Base-by-base conservation (phyloP, 2,888 invertebrate genomes). In the Masnerella sp. region DNA sequence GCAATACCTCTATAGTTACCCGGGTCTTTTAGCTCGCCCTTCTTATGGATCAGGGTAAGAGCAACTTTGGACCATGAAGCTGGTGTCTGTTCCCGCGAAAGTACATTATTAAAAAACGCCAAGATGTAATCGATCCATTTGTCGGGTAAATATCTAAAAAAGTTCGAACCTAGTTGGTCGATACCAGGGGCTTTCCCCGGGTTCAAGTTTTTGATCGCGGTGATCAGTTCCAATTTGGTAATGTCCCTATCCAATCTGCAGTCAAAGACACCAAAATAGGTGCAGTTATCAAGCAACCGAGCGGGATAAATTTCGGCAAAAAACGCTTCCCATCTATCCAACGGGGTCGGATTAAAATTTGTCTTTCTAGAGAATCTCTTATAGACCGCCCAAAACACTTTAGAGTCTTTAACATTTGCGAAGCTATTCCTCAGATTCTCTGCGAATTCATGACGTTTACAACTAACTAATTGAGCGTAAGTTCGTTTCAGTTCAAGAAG, bases 171-270 rank as follows among this genome's bases (percentile, higher is more conserved):
- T 8, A 74, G 58, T 25, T 32, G 38, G 30, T 74, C 65, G 0
- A 45, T 17, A 0, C 69, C 74, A 3, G 74, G 58, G 4, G 74
- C 69, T 25, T 65, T 74, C 7, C 64, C 69, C 15, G 20, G n/a
- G 11, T 61, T 68, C 43, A 43, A 22, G 5, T 7, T 20, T 11
- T 22, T 43, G 8, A 43, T 2, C 12, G 43, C 43, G 4, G n/a
- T 9, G n/a, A 9, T 5, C 2, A 32, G n/a, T 32, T 32, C 32
- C 3, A 2, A 9, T 32, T n/a, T 4, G 32, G 32, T 9, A 32
- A 32, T 9, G 8, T 32, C 32, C n/a, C 5, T 32, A n/a, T 32
- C 32, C 7, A 43, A 11, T 22, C 2, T 9, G n/a, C 4, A 22
- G 20, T 43, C 43, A 20, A 20, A 20, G 3, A 17, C 7, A 11